A percentile compares a stretch with the other conserved stretches of the same genome.
Evolutionary conservation across 1,140 invertebrate genomes (phyloP).

Genomic region (Phymorhynchus buccinoides): DNA sequence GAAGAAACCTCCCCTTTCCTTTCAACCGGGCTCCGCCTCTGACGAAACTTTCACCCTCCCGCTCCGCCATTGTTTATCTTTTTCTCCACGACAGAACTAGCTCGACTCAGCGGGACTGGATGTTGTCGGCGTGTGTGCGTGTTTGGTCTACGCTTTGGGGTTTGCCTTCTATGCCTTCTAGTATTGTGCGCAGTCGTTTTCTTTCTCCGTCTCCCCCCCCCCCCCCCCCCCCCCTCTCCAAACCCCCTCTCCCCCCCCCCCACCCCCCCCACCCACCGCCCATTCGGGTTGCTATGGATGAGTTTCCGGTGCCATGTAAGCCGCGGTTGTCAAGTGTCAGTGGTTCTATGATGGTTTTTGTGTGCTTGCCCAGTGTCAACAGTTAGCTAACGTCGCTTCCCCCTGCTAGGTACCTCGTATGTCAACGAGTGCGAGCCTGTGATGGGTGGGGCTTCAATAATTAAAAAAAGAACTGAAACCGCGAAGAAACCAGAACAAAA

Average conservation of each 20-base stretch:
- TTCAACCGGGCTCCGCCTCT: neutral
- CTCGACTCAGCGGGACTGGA: too few relatives aligned
- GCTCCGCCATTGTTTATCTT: neutral
- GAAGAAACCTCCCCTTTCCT: neutral
- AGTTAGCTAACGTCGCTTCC: neutral
- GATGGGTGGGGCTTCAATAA: too few relatives aligned
- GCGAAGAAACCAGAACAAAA: too few relatives aligned
- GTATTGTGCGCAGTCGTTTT: too few relatives aligned
- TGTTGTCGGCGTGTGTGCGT: neutral
- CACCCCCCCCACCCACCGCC: too few relatives aligned
- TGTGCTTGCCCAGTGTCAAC: neutral
- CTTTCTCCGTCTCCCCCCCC: too few relatives aligned
- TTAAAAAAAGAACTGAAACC: too few relatives aligned
- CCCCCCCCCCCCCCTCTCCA: too few relatives aligned
- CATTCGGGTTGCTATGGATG: neutral
- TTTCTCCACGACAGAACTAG: neutral
- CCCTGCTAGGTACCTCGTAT: too few relatives aligned
- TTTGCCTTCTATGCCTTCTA: neutral
- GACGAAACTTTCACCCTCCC: neutral
- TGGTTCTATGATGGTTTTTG: neutral
- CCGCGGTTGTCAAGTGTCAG: slow-evolving; percentile 6
- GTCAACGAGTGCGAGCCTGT: too few relatives aligned
- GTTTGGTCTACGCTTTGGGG: neutral
- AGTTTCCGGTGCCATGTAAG: neutral
- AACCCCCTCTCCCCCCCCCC: too few relatives aligned